Percentiles rank a stretch among this genome's conserved stretches.
Evolutionary conservation across 1,140 invertebrate species (phyloP).

Genomic region (Drosophila ogumai): DNA sequence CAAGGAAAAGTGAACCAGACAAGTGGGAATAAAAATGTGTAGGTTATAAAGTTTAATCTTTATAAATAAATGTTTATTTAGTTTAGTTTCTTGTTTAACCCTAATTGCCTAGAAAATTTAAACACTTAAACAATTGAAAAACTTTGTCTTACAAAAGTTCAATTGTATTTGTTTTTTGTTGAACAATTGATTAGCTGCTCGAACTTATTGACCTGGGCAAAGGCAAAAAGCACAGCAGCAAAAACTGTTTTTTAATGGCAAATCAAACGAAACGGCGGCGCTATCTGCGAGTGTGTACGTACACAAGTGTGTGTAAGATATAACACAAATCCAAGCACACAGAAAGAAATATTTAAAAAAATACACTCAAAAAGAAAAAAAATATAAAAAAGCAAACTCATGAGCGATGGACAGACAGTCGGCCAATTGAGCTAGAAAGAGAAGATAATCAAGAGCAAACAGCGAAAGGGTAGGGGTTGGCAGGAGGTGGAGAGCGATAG

Average conservation of each 20-base stretch:
- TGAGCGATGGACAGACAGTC: conserved; percentile 52
- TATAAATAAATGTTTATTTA: no score
- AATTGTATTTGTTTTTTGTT: conserved; percentile 6
- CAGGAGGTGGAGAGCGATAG: not conserved
- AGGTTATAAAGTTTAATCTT: not conserved
- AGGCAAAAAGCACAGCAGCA: not conserved
- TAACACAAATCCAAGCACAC: conserved; percentile 24
- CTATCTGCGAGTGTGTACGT: conserved; percentile 19
- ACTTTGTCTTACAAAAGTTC: not conserved
- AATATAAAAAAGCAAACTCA: conserved; percentile 5
- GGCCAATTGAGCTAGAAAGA: conserved; percentile 78
- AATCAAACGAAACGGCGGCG: conserved; percentile 34
- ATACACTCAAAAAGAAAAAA: conserved; percentile 30
- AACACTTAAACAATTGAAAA: not conserved
- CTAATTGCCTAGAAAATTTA: no score
- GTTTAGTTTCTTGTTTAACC: no score
- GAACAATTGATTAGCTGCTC: conserved; percentile 44
- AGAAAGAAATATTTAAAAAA: conserved; percentile 37
- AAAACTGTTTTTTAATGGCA: conserved; percentile 33
- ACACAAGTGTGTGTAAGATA: conserved; percentile 28
- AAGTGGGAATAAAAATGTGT: not conserved
- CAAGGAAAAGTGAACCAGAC: not conserved
- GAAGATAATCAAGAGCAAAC: conserved; percentile 78
- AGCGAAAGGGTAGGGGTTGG: conserved; percentile 16
- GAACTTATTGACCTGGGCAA: conserved; percentile 24